Percentiles rank a stretch among this genome's conserved stretches.
These are phyloP conservation scores for Opisthocomus hoazin DNA, from an alignment of 2,113 vertebrate genomes.

Conservation along the genomic window DNA sequence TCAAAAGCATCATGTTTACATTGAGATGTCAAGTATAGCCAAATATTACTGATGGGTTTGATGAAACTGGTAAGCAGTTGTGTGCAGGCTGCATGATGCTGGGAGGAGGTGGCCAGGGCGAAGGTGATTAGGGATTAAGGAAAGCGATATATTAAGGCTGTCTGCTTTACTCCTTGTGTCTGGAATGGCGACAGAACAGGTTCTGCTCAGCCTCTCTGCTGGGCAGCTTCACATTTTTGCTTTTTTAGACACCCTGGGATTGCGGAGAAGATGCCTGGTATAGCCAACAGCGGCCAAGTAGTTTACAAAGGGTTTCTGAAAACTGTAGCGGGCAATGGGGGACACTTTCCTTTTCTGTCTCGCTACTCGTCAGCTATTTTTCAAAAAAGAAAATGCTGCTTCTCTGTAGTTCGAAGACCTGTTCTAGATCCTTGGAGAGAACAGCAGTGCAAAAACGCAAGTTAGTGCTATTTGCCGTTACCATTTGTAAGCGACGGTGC, in stretches of 20 bases:
- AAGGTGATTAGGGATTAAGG: background rate
- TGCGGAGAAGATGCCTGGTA: background rate
- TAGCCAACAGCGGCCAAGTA: background rate
- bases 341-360: background rate
- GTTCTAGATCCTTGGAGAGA: conserved; percentile 22
- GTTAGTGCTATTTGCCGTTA: background rate
- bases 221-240: background rate
- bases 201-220: background rate
- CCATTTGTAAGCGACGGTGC: background rate
- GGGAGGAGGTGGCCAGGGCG: background rate
- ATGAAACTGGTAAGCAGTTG: background rate
- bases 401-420: background rate
- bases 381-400: background rate
- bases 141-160: background rate
- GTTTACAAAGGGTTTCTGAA: background rate
- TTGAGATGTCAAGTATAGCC: background rate
- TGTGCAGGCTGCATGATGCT: background rate
- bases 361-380: background rate
- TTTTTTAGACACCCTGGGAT: background rate
- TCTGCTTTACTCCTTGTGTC: background rate
- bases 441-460: background rate
- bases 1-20: background rate
- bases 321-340: background rate
- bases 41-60: background rate
- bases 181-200: background rate